Base-by-base conservation (phyloP, 2,113 vertebrate genomes). In the Notothenia coriiceps region DNA sequence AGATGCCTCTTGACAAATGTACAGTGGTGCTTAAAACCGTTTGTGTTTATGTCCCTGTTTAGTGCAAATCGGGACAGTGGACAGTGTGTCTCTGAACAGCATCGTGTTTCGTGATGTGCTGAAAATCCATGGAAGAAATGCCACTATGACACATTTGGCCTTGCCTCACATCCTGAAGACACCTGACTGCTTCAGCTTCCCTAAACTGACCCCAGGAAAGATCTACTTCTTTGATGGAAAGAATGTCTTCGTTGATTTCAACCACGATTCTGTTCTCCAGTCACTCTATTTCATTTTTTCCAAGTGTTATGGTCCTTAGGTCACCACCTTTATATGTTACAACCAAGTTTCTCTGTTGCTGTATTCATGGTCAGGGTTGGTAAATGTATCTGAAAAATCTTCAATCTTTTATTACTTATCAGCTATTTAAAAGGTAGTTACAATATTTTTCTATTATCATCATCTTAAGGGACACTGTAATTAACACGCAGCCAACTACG, bases 31-130 rank as follows among this genome's bases (percentile, higher is more conserved):
- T 40, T 40, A 40, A 40, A 40, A 40, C 7, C 35, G 5, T 22
- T n/a, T 47, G 25, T 71, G 17, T 68, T 17, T 47, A 51, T 77
- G 11, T 70, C 6, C 17, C 7, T 74, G 8, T 79, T 56, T 64
- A 93, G 92, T 88, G 4, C 22, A 6, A 10, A 7, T 86, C 0
- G 90, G 90, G 22, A 83, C 9, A 6, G 54, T 92, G 55, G 55
- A 91, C 20, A 82, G 74, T 10, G 73, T 86, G 35, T 74, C 77
- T 61, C 17, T 0, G 6, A 0, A 29, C 5, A 52, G 46, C 17
- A 25, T 80, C 0, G 43, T 69, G 46, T 80, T 91, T 44, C 77
- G 5, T 6, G 70, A 3, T 5, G 86, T 83, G 60, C 4, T 76
- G 35, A 6, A 44, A 40, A 61, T 86, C 64, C 0, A 46, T 20